Evolutionary conservation across 2,888 invertebrate genomes (phyloP).

Genomic region (Tenthredo livida): DNA sequence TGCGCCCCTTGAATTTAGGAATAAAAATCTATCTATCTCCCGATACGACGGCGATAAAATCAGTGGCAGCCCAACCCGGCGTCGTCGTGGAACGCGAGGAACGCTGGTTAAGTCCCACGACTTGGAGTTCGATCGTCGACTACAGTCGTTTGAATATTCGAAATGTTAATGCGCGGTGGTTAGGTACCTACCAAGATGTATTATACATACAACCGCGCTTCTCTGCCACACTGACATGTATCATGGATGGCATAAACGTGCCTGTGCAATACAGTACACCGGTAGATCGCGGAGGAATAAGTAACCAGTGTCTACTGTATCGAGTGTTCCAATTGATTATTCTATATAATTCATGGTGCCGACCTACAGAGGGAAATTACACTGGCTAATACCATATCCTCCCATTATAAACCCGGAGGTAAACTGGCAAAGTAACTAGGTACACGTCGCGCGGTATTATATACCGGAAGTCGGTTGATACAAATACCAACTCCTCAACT

Average conservation of each 20-base stretch:
- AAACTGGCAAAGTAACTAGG: slow-evolving; percentile 24
- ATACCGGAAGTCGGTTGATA: not conserved
- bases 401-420: not conserved
- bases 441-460: not conserved
- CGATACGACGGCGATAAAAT: slow-evolving; percentile 45
- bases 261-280: not conserved
- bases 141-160: slow-evolving; percentile 44
- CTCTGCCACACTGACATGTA: not conserved
- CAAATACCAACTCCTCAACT: not conserved
- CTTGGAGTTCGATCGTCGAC: slow-evolving; percentile 23
- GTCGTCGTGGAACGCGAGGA: slow-evolving; percentile 24
- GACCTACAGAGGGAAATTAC: not conserved
- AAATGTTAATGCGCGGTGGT: slow-evolving; percentile 34
- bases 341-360: slow-evolving; percentile 1
- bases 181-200: slow-evolving; percentile 7
- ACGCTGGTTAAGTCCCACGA: slow-evolving; percentile 36
- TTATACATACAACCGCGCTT: not conserved
- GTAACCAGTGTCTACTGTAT: not conserved
- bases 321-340: slow-evolving; percentile 22
- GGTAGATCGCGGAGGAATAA: not conserved
- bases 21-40: slow-evolving; percentile 44
- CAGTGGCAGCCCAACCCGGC: slow-evolving; percentile 13
- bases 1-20: slow-evolving; percentile 44
- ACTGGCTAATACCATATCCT: not conserved
- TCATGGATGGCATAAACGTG: not conserved